Evolutionary conservation across 2,888 invertebrate species (phyloP), one percentile per base, ranked within the genome.

Genomic region (Mycalesis mineus): DNA sequence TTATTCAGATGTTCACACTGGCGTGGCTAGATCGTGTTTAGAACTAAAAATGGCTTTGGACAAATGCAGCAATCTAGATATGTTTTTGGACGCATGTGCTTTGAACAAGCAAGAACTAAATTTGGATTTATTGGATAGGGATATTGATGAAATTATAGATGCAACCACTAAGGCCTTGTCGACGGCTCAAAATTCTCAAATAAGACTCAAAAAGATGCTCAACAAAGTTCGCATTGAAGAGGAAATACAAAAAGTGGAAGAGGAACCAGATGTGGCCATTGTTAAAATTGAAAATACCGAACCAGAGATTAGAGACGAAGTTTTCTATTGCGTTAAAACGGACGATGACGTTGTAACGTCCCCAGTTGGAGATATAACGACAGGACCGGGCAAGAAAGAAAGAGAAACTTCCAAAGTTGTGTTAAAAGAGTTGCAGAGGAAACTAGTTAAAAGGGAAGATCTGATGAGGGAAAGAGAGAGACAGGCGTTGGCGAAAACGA

Each of bases 391-490:
- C 0, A 74, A 72, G 57, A 84, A 75, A 61, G 90, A 90, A 58
- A 84, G 72, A 13, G 84, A 88, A 15, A 69, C 77, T 0, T 82
- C 84, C 1, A 84, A 81, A 70, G 70, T 88, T 0, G 88, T 90
- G 7, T 59, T 90, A 1, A 73, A 71, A 9, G 90, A 90, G 64
- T 66, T 90, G 41, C 87, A 78, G 70, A 77, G 84, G 55, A 88
- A 87, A 64, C 64, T 90, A 64, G 85, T 88, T 39, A 86, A 84
- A 64, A 69, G 90, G 63, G 90, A 90, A 52, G 90, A 90, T 51
- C 57, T 84, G 1, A 90, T 90, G 90, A 72, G 89, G 1, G 89
- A 88, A 60, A 75, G 90, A 57, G 90, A 90, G 62, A 80, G 87
- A 28, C 86, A 83, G 65, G 90, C 90, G 9, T 65, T 90, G 11